Conservation (phyloP, 2,797 vertebrate genomes). For the Thaleichthys pacificus region DNA sequence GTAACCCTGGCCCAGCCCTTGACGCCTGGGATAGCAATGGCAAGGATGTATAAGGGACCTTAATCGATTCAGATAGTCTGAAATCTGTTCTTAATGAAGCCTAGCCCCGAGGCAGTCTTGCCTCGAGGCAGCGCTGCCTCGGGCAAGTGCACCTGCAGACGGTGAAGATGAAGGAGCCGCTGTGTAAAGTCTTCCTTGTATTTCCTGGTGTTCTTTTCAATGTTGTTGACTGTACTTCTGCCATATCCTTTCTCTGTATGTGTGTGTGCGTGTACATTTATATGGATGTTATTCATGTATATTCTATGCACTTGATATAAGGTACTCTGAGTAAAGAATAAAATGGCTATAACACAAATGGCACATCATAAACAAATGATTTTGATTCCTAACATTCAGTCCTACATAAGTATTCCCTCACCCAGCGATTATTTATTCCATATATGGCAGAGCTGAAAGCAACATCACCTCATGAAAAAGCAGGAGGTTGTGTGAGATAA, state of each 20-base stretch:
- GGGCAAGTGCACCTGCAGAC: too few relatives aligned
- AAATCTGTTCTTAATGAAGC: too few relatives aligned
- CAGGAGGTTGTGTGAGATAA: neutral
- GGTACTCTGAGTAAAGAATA: slow-evolving; percentile 35
- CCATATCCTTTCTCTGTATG: neutral
- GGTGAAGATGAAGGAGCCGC: too few relatives aligned
- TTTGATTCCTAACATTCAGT: neutral
- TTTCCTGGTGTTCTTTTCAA: neutral
- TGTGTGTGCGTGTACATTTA: neutral
- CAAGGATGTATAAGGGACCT: too few relatives aligned
- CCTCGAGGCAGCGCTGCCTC: too few relatives aligned
- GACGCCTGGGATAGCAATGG: too few relatives aligned
- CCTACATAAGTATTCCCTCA: neutral
- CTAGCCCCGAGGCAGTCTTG: too few relatives aligned
- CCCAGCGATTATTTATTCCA: neutral
- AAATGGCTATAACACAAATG: slow-evolving; percentile 4
- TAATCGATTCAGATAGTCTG: too few relatives aligned
- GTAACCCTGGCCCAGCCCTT: too few relatives aligned
- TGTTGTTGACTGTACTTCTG: too few relatives aligned
- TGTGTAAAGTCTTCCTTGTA: slow-evolving; percentile 20
- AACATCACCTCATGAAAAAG: neutral
- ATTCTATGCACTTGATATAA: slow-evolving; percentile 42
- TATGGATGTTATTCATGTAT: neutral
- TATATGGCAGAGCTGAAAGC: neutral
- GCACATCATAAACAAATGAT: neutral